phyloP scores from a whole-genome alignment of 2,888 invertebrate genomes.

The Spodoptera exigua region DNA sequence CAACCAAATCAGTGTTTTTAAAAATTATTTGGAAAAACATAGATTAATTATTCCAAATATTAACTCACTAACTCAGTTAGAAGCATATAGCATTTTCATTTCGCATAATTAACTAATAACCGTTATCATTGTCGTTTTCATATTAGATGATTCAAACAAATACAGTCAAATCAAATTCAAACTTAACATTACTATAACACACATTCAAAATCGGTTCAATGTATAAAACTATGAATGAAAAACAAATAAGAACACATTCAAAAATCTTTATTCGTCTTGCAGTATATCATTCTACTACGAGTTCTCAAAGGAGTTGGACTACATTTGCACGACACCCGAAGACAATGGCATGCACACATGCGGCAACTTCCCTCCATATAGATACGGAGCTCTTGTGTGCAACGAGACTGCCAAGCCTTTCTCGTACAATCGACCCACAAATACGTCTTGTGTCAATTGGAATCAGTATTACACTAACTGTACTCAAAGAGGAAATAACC shows the following conservation, averaged over 20 bases:
- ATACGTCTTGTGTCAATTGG: slow-evolving; percentile 98
- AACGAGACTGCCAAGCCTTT: slow-evolving; percentile 92
- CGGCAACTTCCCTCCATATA: slow-evolving; percentile 94
- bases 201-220: slow-evolving; percentile 17
- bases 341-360: slow-evolving; percentile 98
- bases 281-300: slow-evolving; percentile 95
- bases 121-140: too few relatives aligned
- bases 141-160: slow-evolving; percentile 20
- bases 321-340: slow-evolving; percentile 98
- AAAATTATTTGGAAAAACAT: slow-evolving; percentile 9
- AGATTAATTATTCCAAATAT: too few relatives aligned
- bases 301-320: slow-evolving; percentile 97
- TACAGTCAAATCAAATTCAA: slow-evolving; percentile 12
- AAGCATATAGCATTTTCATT: too few relatives aligned
- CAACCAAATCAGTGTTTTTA: not conserved
- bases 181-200: slow-evolving; percentile 33
- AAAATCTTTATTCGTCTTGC: slow-evolving; percentile 57
- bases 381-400: slow-evolving; percentile 93
- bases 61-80: too few relatives aligned
- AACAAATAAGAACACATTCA: not conserved
- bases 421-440: slow-evolving; percentile 91
- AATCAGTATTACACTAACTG: slow-evolving; percentile 99
- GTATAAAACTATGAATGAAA: not conserved
- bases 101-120: too few relatives aligned
- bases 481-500: slow-evolving; percentile 97